A percentile compares a stretch with the other conserved stretches of the same genome.
Conservation (phyloP, 2,113 vertebrate genomes). For the Pleuronectes platessa region DNA sequence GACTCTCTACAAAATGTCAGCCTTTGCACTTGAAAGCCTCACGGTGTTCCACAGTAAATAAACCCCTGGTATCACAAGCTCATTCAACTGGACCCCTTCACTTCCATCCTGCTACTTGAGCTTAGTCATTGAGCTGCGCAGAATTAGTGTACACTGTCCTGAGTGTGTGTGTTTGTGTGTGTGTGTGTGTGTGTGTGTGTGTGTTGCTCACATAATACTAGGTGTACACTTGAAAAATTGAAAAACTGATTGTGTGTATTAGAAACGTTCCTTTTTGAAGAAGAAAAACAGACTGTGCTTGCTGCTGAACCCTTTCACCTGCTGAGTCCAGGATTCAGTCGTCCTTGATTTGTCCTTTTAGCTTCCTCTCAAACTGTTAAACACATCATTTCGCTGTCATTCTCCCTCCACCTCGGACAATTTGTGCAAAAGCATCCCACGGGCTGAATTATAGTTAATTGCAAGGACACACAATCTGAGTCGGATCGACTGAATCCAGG, state of each 20-base stretch:
- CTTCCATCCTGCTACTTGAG: slow-evolving; percentile 27
- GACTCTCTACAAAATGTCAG: slow-evolving; percentile 38
- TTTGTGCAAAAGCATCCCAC: slow-evolving; percentile 21
- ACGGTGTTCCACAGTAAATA: slow-evolving; percentile 34
- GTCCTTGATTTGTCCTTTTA: slow-evolving; percentile 74
- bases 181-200: slow-evolving; percentile 6
- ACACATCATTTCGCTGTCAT: slow-evolving; percentile 77
- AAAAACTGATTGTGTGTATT: not conserved
- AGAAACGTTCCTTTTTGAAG: slow-evolving; percentile 15
- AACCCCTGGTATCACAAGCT: not conserved
- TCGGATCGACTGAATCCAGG: slow-evolving; percentile 79
- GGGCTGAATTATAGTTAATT: slow-evolving; percentile 47
- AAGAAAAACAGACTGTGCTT: slow-evolving; percentile 81
- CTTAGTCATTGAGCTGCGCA: slow-evolving; percentile 23
- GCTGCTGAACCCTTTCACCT: slow-evolving; percentile 93
- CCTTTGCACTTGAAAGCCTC: slow-evolving; percentile 24
- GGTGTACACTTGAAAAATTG: slow-evolving; percentile 1
- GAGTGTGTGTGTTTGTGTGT: slow-evolving; percentile 1
- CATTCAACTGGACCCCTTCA: slow-evolving; percentile 36
- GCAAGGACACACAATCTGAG: slow-evolving; percentile 39
- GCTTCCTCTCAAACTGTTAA: slow-evolving; percentile 42
- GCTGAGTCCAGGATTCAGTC: slow-evolving; percentile 87
- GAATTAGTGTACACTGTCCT: slow-evolving; percentile 25
- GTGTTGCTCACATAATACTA: slow-evolving; percentile 8
- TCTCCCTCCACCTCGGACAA: slow-evolving; percentile 60